Evolutionary conservation across 2,797 vertebrate species (phyloP), one percentile per base, ranked within the genome.

Genomic region (Diglossa cyanea): DNA sequence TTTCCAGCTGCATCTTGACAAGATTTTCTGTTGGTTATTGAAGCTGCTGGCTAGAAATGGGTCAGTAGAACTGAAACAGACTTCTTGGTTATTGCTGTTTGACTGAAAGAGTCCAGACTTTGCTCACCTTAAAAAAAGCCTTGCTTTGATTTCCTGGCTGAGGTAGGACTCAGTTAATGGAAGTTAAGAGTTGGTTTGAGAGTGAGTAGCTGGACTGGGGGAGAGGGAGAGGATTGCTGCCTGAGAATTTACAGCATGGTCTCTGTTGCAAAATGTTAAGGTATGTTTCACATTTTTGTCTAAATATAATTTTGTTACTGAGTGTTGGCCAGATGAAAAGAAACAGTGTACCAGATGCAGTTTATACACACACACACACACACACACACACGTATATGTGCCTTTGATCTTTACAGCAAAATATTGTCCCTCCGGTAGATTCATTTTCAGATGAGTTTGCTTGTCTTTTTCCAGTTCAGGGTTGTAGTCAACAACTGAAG

Each of bases 321-420:
- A 88, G 79, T 91, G 70, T 83, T 82, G 83, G 58, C 74, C 80
- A 92, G 91, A 81, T 93, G 94, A 96, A 93, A 92, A 93, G 89
- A 92, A 94, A n/a, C 73, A 75, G 61, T 9, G 35, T 67, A 50
- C 72, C 83, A 95, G 87, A 63, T 94, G 76, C 15, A 18, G 31
- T 75, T 90, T 77, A 74, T 62, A 44, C 35, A 35, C 35, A 35
- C 35, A 35, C 35, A 35, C 35, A 35, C 35, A 35, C 24, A 53
- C 25, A 40, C 20, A 28, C 18, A 42, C 3, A 35, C 7, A 10
- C 3, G 30, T 14, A 17, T 13, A 2, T 15, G 12, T 35, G 31
- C 82, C 70, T 90, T 96, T 91, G 75, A 62, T 96, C 93, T 92
- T 93, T 40, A 48, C 7, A 73, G 67, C 71, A 84, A 86, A 92